These are phyloP conservation scores for Plecturocebus donacophilus DNA, from an alignment of 2,113 vertebrate species.

Conservation along the genomic window DNA sequence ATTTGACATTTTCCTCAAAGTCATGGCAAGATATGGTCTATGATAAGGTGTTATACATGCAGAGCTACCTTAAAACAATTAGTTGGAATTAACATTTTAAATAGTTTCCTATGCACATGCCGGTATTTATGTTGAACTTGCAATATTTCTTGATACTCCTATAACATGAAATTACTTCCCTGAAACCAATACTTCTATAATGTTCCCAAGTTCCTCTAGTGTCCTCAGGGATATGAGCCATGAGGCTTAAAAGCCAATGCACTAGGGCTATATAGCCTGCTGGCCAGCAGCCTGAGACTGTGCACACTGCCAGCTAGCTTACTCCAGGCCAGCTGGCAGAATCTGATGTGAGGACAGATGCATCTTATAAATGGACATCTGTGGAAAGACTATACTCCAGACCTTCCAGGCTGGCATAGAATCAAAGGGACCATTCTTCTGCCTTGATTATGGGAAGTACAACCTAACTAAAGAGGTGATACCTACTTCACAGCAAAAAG, in stretches of 20 bases:
- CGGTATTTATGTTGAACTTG: neutral
- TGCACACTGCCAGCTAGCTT: neutral
- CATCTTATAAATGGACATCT: constrained; percentile 73
- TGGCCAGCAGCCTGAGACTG: constrained; percentile 56
- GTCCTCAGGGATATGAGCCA: neutral
- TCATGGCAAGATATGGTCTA: neutral
- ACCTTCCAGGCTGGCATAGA: neutral
- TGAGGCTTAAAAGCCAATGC: neutral
- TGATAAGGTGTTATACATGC: neutral
- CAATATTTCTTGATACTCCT: constrained; percentile 17
- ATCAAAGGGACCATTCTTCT: constrained; percentile 45
- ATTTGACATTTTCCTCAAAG: neutral
- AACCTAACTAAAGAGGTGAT: constrained; percentile 33
- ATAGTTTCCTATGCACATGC: neutral
- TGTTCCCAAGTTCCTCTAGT: neutral
- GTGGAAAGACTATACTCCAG: constrained; percentile 45
- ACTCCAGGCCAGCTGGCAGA: constrained; percentile 68
- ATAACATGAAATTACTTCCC: neutral
- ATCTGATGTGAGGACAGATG: constrained; percentile 63
- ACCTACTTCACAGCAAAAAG: neutral
- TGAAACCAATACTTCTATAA: neutral
- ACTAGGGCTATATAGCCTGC: neutral
- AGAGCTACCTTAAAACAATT: neutral
- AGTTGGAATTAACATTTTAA: neutral
- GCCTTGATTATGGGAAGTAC: constrained; percentile 7